Conservation (phyloP, 2,888 invertebrate genomes). For the Calameuta pallipes region DNA sequence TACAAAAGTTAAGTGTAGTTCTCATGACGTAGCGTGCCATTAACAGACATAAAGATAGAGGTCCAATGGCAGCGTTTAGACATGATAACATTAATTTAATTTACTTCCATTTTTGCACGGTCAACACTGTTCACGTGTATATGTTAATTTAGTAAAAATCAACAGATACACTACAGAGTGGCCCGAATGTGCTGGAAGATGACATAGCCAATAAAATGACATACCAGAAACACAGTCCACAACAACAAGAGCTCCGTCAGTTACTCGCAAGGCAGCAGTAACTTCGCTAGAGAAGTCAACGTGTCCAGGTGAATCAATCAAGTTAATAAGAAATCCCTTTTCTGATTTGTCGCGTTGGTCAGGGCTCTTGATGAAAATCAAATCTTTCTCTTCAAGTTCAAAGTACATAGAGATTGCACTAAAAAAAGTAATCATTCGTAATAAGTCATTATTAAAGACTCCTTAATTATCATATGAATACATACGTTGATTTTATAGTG, state of each 20-base stretch:
- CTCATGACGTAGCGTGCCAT: constrained; percentile 73
- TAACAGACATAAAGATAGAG: constrained; percentile 84
- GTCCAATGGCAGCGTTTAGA: constrained; percentile 80
- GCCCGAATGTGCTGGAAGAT: constrained; percentile 60
- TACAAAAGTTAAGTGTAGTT: constrained; percentile 62
- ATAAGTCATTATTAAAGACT: neutral
- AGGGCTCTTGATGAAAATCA: constrained; percentile 89
- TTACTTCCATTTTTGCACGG: constrained; percentile 76
- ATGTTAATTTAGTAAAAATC: constrained; percentile 32
- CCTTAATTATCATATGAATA: constrained; percentile 39
- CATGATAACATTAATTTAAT: constrained; percentile 65
- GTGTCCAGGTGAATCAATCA: constrained; percentile 99
- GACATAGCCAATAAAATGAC: constrained; percentile 43
- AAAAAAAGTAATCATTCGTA: constrained; percentile 65
- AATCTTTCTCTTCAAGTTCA: constrained; percentile 94
- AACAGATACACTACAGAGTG: constrained; percentile 55
- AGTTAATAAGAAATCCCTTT: constrained; percentile 98
- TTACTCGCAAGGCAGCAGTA: constrained; percentile 99
- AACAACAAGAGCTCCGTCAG: constrained; percentile 99
- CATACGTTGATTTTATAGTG: constrained; percentile 99
- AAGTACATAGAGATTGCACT: constrained; percentile 99
- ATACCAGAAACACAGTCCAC: constrained; percentile 99
- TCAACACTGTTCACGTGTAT: constrained; percentile 69
- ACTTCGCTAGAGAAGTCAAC: constrained; percentile 99
- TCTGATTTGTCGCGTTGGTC: constrained; percentile 92